Evolutionary conservation across 2,797 vertebrate species (phyloP).

Genomic region (Corythornis leucogaster): DNA sequence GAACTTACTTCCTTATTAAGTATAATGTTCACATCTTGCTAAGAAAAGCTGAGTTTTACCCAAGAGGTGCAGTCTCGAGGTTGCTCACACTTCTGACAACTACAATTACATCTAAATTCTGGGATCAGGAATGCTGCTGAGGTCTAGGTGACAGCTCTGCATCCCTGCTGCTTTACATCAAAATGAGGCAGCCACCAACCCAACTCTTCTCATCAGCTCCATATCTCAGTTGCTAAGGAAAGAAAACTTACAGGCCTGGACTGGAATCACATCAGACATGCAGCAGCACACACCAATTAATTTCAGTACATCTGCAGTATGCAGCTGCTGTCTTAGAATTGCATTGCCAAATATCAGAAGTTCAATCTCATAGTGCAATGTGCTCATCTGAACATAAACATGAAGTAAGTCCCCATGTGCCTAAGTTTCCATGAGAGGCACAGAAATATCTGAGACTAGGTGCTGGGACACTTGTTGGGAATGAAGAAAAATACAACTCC

Average conservation of each 20-base stretch:
- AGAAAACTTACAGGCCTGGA: not conserved
- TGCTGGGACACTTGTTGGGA: not conserved
- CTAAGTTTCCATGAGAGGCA: not conserved
- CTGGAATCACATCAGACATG: not conserved
- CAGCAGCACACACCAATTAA: not conserved
- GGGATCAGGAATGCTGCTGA: not conserved
- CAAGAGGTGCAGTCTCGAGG: not conserved
- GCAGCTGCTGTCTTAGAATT: not conserved
- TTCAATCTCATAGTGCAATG: not conserved
- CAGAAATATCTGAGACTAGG: not conserved
- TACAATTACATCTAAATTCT: not conserved
- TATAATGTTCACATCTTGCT: not conserved
- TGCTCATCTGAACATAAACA: not conserved
- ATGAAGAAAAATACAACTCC: not conserved
- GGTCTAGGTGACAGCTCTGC: not conserved
- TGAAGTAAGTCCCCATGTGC: fast-evolving
- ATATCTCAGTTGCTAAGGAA: not conserved
- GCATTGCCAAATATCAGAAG: not conserved
- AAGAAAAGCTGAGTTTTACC: constrained; percentile 15
- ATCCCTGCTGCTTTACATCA: not conserved
- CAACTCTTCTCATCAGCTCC: not conserved
- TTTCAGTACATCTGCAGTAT: fast-evolving
- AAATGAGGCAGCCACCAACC: not conserved
- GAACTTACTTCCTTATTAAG: not conserved
- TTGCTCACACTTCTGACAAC: not conserved